These are phyloP conservation scores for Tupiocoris notatus DNA, from an alignment of 2,888 invertebrate species.

Conservation along the genomic window DNA sequence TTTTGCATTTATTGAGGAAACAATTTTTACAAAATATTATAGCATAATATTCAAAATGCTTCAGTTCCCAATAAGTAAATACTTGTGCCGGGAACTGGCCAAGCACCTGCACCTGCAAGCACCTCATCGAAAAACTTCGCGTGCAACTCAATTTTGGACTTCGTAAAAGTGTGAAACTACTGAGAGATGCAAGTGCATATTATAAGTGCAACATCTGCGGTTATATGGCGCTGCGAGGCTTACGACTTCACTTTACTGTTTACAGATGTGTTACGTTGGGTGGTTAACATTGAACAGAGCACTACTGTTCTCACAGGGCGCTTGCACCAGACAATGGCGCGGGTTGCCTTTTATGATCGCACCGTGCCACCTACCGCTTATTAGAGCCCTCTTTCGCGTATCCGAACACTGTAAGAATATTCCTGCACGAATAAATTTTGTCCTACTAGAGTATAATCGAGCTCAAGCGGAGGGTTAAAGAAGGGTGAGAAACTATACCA, in stretches of 20 bases:
- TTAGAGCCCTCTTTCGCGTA: not conserved
- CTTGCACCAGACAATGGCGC: constrained; percentile 1
- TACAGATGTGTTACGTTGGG: constrained; percentile 33
- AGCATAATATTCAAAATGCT: too few species aligned
- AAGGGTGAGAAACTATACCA: too few species aligned
- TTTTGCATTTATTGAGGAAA: too few species aligned
- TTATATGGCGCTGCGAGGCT: constrained; percentile 7
- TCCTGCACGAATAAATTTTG: constrained; percentile 4
- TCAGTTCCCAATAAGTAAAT: too few species aligned
- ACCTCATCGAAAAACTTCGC: too few species aligned
- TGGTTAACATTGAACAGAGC: constrained; percentile 28
- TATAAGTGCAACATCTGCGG: constrained; percentile 19
- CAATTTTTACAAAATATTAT: too few species aligned
- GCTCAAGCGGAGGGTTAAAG: not conserved
- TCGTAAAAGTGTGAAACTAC: not conserved
- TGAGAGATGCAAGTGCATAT: not conserved
- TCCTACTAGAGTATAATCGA: constrained; percentile 12
- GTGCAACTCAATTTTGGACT: not conserved
- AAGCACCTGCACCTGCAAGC: too few species aligned
- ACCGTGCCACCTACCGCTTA: not conserved
- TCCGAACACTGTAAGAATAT: constrained; percentile 3
- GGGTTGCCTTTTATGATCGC: constrained; percentile 23
- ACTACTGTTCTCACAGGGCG: constrained; percentile 10
- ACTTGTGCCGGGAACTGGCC: too few species aligned
- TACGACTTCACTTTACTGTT: constrained; percentile 17